These are phyloP conservation scores for Sabatieria punctata DNA, from an alignment of 2,888 invertebrate genomes.

Conservation along the genomic window DNA sequence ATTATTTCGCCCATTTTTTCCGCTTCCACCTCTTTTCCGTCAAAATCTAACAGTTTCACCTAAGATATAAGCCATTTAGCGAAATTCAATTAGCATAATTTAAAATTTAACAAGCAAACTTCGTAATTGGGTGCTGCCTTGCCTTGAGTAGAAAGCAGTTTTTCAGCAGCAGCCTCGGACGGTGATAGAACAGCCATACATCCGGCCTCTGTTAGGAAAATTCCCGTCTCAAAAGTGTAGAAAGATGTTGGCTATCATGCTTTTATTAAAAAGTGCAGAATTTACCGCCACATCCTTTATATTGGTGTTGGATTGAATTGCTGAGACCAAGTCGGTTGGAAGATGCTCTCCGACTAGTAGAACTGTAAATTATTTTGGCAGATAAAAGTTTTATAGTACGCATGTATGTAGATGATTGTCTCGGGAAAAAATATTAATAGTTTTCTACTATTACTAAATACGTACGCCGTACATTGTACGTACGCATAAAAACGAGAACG, in stretches of 20 bases:
- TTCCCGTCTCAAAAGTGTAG: conserved; percentile 20
- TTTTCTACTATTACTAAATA: too few relatives aligned
- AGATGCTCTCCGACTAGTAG: conserved; percentile 5
- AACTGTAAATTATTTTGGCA: conserved; percentile 2
- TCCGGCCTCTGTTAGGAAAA: conserved; percentile 24
- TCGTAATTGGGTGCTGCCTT: conserved; percentile 10
- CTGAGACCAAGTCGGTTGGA: not conserved
- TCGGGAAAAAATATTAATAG: too few relatives aligned
- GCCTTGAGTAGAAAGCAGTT: conserved; percentile 2
- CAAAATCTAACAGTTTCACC: conserved; percentile 24
- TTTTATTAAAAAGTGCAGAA: not conserved
- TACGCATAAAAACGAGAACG: too few relatives aligned
- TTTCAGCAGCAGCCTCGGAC: not conserved
- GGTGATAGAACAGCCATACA: conserved; percentile 19
- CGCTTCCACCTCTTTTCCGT: conserved; percentile 26
- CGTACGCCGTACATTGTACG: too few relatives aligned
- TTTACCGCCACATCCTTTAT: conserved; percentile 3
- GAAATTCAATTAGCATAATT: not conserved
- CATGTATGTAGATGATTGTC: too few relatives aligned
- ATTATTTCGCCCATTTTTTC: conserved; percentile 32
- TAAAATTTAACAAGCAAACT: not conserved
- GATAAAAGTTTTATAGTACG: not conserved
- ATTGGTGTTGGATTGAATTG: not conserved
- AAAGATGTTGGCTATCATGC: too few relatives aligned
- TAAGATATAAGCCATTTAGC: conserved; percentile 3